Conservation (phyloP, 2,888 invertebrate species). For the Orthosia gracilis region DNA sequence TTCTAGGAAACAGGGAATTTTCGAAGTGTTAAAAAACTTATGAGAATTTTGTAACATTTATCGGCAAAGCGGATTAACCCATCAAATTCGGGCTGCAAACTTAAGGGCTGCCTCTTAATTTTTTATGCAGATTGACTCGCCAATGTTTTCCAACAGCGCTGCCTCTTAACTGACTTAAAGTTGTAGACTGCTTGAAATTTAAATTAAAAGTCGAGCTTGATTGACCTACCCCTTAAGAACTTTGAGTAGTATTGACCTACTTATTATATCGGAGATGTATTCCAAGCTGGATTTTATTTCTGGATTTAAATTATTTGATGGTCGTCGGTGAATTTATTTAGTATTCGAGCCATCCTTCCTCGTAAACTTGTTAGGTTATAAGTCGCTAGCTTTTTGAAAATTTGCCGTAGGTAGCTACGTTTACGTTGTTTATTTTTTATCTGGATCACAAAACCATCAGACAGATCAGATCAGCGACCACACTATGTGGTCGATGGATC, state of each 20-base stretch:
- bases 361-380: conserved; percentile 32
- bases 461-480: too few relatives aligned
- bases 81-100: conserved; percentile 67
- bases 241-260: conserved; percentile 73
- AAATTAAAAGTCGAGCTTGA: conserved; percentile 75
- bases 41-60: conserved; percentile 20
- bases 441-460: too few relatives aligned
- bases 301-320: conserved; percentile 55
- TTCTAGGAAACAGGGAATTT: not conserved
- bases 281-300: conserved; percentile 61
- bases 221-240: conserved; percentile 73
- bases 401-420: too few relatives aligned
- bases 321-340: conserved; percentile 33
- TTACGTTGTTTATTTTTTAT: not conserved
- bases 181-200: conserved; percentile 63
- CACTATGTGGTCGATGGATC: too few relatives aligned
- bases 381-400: not conserved
- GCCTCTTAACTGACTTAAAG: conserved; percentile 75
- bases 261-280: conserved; percentile 66
- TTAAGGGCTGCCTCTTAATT: conserved; percentile 76
- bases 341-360: conserved; percentile 25
- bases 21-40: conserved; percentile 7
- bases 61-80: conserved; percentile 74
- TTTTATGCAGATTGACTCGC: conserved; percentile 82
- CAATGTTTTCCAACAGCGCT: conserved; percentile 75